These are phyloP conservation scores for Lerema accius DNA, from an alignment of 1,140 invertebrate species.

Conservation along the genomic window DNA sequence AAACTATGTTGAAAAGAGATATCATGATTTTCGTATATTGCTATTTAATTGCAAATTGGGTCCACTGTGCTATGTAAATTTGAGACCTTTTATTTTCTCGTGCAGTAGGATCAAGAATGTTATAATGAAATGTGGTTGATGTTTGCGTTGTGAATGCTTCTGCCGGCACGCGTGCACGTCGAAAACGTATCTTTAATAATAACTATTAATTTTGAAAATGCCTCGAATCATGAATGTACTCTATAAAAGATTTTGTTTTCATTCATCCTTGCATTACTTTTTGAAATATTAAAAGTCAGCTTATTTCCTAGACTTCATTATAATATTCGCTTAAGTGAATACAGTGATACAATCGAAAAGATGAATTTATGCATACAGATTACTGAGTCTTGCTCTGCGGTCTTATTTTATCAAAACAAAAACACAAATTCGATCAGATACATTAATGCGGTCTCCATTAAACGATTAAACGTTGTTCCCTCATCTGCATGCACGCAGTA, in stretches of 20 bases:
- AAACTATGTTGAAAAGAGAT: conserved; percentile 57
- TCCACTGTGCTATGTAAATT: conserved; percentile 71
- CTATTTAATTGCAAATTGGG: conserved; percentile 49
- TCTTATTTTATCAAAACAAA: conserved; percentile 37
- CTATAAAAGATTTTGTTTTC: not conserved
- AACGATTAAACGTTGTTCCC: conserved; percentile 67
- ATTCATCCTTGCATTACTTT: not conserved
- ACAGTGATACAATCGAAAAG: conserved; percentile 34
- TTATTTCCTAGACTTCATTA: conserved; percentile 19
- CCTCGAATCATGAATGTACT: no score
- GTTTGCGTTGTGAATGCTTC: conserved; percentile 59
- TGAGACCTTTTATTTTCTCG: conserved; percentile 71
- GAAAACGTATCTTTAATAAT: conserved; percentile 41
- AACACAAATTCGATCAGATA: conserved; percentile 60
- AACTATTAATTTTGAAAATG: conserved; percentile 46
- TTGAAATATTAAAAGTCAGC: not conserved
- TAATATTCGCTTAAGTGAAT: conserved; percentile 33
- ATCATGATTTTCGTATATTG: conserved; percentile 55
- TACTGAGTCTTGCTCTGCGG: conserved; percentile 30
- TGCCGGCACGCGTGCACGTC: conserved; percentile 50
- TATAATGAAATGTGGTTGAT: conserved; percentile 63
- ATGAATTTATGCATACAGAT: conserved; percentile 35
- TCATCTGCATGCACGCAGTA: conserved; percentile 66
- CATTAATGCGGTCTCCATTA: conserved; percentile 66
- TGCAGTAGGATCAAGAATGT: conserved; percentile 49